Evolutionary conservation across 2,797 vertebrate genomes (phyloP).

Genomic region (Typhlichthys subterraneus): DNA sequence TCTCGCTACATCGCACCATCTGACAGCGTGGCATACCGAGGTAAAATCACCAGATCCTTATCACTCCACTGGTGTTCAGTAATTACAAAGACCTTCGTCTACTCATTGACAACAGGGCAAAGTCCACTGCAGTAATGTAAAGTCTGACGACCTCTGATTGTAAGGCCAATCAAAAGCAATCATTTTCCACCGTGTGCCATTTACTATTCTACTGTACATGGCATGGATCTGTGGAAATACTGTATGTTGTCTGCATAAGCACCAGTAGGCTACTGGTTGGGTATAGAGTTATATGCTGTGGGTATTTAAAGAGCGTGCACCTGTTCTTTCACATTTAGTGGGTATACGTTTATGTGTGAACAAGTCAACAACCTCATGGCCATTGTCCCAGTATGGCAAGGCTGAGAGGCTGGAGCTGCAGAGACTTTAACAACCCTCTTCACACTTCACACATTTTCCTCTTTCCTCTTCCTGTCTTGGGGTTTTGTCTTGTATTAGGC

Average conservation of each 20-base stretch:
- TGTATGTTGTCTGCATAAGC: too few species aligned
- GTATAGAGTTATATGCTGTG: background rate
- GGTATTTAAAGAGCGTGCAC: slow-evolving; percentile 33
- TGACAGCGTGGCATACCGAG: slow-evolving; percentile 52
- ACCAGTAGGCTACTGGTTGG: background rate
- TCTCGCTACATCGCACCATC: slow-evolving; percentile 51
- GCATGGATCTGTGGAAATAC: too few species aligned
- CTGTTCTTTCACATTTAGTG: slow-evolving; percentile 47
- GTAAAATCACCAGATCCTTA: slow-evolving; percentile 64
- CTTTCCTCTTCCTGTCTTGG: slow-evolving; percentile 73
- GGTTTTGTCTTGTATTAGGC: slow-evolving; percentile 58
- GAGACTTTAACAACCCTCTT: slow-evolving; percentile 61
- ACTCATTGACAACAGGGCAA: slow-evolving; percentile 26
- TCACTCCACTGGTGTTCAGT: slow-evolving; percentile 60
- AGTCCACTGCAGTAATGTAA: slow-evolving; percentile 37
- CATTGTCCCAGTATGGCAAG: slow-evolving; percentile 26
- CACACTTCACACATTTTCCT: slow-evolving; percentile 74
- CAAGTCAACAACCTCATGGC: slow-evolving; percentile 10
- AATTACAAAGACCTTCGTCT: slow-evolving; percentile 50
- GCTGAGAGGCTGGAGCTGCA: slow-evolving; percentile 34
- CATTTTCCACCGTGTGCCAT: background rate
- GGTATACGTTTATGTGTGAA: slow-evolving; percentile 45
- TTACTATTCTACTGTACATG: too few species aligned
- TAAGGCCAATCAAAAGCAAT: slow-evolving; percentile 19
- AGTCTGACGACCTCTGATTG: slow-evolving; percentile 9